These are phyloP conservation scores for Drosophila littoralis DNA, from an alignment of 1,140 invertebrate genomes.

Conservation along the genomic window DNA sequence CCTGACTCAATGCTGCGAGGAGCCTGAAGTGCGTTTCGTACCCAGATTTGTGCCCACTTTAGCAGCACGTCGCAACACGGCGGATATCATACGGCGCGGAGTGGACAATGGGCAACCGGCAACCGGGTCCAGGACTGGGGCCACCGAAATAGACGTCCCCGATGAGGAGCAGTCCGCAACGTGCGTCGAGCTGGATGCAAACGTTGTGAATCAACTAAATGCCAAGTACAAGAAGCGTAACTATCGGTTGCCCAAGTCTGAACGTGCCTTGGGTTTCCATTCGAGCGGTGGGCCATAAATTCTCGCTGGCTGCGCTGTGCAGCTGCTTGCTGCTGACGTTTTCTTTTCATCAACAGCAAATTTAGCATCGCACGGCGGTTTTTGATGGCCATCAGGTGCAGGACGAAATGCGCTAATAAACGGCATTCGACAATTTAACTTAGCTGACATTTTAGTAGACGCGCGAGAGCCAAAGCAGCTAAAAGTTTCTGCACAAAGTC, in stretches of 20 bases:
- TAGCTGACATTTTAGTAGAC: conserved; percentile 21
- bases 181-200: not conserved
- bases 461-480: not conserved
- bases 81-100: not conserved
- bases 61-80: not conserved
- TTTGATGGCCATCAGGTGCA: conserved; percentile 58
- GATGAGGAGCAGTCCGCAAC: not conserved
- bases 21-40: conserved; percentile 5
- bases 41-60: not conserved
- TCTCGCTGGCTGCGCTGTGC: conserved; percentile 54
- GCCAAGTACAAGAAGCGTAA: conserved; percentile 8
- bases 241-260: conserved; percentile 2
- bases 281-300: conserved; percentile 59
- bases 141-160: not conserved
- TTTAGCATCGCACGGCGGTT: conserved; percentile 61
- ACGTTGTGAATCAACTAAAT: not conserved
- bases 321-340: conserved; percentile 56
- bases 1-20: not conserved
- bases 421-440: conserved; percentile 69
- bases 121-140: not conserved
- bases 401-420: conserved; percentile 62
- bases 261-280: conserved; percentile 26
- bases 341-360: conserved; percentile 68
- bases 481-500: not conserved
- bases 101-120: no score